Evolutionary conservation across 2,797 vertebrate species (phyloP).

Genomic region (Gymnoscopelus braueri): DNA sequence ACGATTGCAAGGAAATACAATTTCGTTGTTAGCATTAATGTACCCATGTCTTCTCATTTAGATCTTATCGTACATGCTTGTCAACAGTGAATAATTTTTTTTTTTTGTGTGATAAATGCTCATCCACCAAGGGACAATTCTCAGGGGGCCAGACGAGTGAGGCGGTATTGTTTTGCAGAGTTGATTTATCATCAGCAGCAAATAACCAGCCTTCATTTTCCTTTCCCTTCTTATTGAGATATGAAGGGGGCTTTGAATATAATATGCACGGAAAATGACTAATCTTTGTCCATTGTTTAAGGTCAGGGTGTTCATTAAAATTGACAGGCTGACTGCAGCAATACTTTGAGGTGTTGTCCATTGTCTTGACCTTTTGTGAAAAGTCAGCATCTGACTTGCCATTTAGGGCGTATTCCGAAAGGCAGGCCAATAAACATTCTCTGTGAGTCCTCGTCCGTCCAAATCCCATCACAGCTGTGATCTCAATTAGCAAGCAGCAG

Average conservation of each 20-base stretch:
- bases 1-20: slow-evolving; percentile 32
- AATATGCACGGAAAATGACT: slow-evolving; percentile 59
- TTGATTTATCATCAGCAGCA: slow-evolving; percentile 55
- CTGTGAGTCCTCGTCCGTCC: slow-evolving; percentile 40
- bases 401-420: slow-evolving; percentile 44
- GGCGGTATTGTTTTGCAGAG: slow-evolving; percentile 53
- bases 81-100: slow-evolving; percentile 44
- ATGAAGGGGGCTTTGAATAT: slow-evolving; percentile 61
- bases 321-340: slow-evolving; percentile 70
- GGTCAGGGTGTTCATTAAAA: slow-evolving; percentile 84
- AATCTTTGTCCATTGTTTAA: slow-evolving; percentile 78
- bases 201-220: slow-evolving; percentile 38
- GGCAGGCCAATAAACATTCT: slow-evolving; percentile 64
- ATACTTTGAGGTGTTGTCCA: slow-evolving; percentile 68
- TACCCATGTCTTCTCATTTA: slow-evolving; percentile 45
- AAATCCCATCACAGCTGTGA: slow-evolving; percentile 64
- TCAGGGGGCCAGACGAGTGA: slow-evolving; percentile 52
- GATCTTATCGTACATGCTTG: slow-evolving; percentile 43
- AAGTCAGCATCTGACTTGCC: slow-evolving; percentile 70
- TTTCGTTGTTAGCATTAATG: slow-evolving; percentile 55
- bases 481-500: slow-evolving; percentile 64
- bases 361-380: slow-evolving; percentile 78
- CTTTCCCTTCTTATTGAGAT: slow-evolving; percentile 19
- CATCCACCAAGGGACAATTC: slow-evolving; percentile 29
- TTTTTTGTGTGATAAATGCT: slow-evolving; percentile 33